A percentile compares a stretch with the other conserved stretches of the same genome.
phyloP scores from a whole-genome alignment of 2,888 invertebrate genomes.

The Acholoe squamosa region DNA sequence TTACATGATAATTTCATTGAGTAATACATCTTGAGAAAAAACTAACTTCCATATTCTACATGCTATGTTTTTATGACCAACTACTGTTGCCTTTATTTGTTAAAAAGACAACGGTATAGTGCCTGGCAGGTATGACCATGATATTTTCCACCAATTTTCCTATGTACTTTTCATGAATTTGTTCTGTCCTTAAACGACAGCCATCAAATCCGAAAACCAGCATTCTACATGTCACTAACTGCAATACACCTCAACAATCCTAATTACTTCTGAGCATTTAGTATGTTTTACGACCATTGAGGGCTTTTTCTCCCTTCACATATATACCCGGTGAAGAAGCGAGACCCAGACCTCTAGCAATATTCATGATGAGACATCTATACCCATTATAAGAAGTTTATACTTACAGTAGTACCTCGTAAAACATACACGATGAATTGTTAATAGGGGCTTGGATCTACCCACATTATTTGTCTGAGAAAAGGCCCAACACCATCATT shows the following conservation, averaged over 20 bases:
- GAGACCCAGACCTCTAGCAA: background rate
- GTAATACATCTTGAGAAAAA: conserved; percentile 49
- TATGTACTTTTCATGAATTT: conserved; percentile 29
- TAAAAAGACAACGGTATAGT: conserved; percentile 49
- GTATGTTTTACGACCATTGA: conserved; percentile 23
- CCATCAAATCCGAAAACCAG: conserved; percentile 33
- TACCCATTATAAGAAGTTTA: no score
- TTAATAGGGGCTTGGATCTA: background rate
- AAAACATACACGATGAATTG: conserved; percentile 17
- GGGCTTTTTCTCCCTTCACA: background rate
- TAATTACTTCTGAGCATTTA: conserved; percentile 61
- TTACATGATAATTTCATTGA: conserved; percentile 60
- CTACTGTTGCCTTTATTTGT: conserved; percentile 10
- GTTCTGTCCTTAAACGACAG: conserved; percentile 12
- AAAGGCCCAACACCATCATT: conserved; percentile 11
- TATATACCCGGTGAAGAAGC: background rate
- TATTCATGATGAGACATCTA: no score
- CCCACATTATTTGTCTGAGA: background rate
- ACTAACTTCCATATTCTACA: conserved; percentile 50
- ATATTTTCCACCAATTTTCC: conserved; percentile 35
- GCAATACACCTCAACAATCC: conserved; percentile 57
- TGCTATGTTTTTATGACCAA: conserved; percentile 38
- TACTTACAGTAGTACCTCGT: conserved; percentile 32
- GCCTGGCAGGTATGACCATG: conserved; percentile 45
- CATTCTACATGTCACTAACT: conserved; percentile 53